A percentile compares a stretch with the other conserved stretches of the same genome.
phyloP scores from a whole-genome alignment of 2,797 vertebrate species.

The Moxostoma hubbsi region DNA sequence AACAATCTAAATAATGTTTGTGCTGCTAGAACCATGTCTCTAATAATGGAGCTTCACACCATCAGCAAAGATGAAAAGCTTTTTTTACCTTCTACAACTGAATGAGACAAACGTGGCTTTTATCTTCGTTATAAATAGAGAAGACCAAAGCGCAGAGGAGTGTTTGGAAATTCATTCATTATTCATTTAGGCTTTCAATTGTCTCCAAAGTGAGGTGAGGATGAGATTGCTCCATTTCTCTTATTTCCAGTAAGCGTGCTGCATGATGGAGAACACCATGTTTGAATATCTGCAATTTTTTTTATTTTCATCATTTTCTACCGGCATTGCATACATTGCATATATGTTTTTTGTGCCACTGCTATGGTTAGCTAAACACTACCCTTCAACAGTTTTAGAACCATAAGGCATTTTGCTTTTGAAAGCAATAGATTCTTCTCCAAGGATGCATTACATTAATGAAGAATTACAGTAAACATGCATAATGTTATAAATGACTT shows the following conservation, averaged over 20 bases:
- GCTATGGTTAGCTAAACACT: too few relatives aligned
- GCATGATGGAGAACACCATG: slow-evolving; percentile 5
- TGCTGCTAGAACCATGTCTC: not conserved
- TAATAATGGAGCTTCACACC: not conserved
- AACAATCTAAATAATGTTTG: not conserved
- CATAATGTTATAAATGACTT: too few relatives aligned
- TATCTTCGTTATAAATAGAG: slow-evolving; percentile 28
- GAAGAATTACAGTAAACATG: too few relatives aligned
- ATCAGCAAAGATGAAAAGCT: not conserved
- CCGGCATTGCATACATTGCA: too few relatives aligned
- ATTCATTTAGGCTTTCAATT: slow-evolving; percentile 51
- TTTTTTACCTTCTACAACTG: not conserved
- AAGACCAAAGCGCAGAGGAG: slow-evolving; percentile 19
- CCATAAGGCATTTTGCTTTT: too few relatives aligned
- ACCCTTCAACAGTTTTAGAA: too few relatives aligned
- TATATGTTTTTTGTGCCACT: too few relatives aligned
- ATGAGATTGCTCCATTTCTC: slow-evolving; percentile 34
- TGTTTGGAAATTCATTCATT: slow-evolving; percentile 53
- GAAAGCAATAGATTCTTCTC: too few relatives aligned
- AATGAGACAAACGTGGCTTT: slow-evolving; percentile 25
- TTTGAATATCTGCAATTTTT: slow-evolving; percentile 19
- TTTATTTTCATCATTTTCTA: slow-evolving; percentile 27
- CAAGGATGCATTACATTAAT: too few relatives aligned
- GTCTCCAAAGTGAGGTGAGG: slow-evolving; percentile 23
- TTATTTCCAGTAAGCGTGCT: not conserved